Base-by-base conservation (phyloP, 1,140 invertebrate species). In the Anastrepha ludens region DNA sequence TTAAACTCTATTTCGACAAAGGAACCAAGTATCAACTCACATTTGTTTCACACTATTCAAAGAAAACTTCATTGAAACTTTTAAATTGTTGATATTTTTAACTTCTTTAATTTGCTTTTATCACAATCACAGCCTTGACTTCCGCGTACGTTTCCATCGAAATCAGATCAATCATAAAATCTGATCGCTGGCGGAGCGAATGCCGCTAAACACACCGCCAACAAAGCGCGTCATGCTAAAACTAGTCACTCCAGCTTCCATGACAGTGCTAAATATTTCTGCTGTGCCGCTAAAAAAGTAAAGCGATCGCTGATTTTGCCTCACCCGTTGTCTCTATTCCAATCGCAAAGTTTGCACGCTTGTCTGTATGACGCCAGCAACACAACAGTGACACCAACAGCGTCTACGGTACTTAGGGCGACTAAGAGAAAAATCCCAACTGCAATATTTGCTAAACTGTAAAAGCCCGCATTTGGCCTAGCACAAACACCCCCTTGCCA, bases 161-260 rank as follows among this genome's bases (percentile, higher is more conserved):
- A 81, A 81, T 81, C 74, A 81, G 47, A 81, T 81, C 47, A 55
- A 81, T 81, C 74, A 81, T 29, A 55, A 5, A 81, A n/a, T 81
- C 1, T 81, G 20, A n/a, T n/a, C 44, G 17, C 8, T 81, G 20
- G 74, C 74, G 74, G 15, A 81, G 47, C 47, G 74, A 81, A 81
- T 81, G 44, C 74, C 74, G 74, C 74, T 55, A n/a, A 81, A 50
- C n/a, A 20, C 44, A 81, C 74, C 74, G 74, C 47, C 47, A 81
- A 55, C 47, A 81, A 81, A 81, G 74, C 74, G 74, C 74, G 74
- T 81, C 74, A 81, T 81, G 58, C 74, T 81, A 58, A 81, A 81
- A 81, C 74, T 81, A 81, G 74, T 81, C 47, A 47, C 74, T 58
- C 44, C 74, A 81, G 74, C 74, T 81, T 58, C 74, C 47, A 81